A percentile compares a stretch with the other conserved stretches of the same genome.
phyloP scores from a whole-genome alignment of 30 jellyfish, hydroid and myxozoan species.

The Turritopsis dohrnii region DNA sequence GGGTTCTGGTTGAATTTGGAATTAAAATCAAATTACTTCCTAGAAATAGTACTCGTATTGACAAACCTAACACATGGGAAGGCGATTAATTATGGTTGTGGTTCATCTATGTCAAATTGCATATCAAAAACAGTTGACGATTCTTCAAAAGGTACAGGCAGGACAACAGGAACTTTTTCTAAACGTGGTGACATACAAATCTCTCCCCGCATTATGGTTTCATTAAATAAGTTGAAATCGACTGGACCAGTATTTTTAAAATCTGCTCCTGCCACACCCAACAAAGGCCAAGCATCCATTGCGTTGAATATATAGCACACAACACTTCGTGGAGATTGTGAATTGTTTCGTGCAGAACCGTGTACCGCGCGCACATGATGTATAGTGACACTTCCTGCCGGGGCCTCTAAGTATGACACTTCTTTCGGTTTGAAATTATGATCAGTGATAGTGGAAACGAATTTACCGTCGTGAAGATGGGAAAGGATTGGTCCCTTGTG shows the following conservation, averaged over 20 bases:
- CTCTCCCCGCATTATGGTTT: slow-evolving; percentile 51
- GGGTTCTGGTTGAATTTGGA: too few relatives aligned
- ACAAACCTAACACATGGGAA: too few relatives aligned
- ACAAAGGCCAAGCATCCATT: slow-evolving; percentile 84
- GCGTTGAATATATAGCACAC: slow-evolving; percentile 54
- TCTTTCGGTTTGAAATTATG: slow-evolving; percentile 36
- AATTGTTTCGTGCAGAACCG: slow-evolving; percentile 64
- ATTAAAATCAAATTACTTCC: too few relatives aligned
- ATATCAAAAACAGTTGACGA: slow-evolving; percentile 37
- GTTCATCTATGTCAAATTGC: slow-evolving; percentile 24
- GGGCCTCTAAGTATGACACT: slow-evolving; percentile 49
- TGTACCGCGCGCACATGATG: slow-evolving; percentile 63
- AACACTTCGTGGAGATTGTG: slow-evolving; percentile 43
- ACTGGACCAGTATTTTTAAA: slow-evolving; percentile 53
- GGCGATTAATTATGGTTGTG: slow-evolving; percentile 20
- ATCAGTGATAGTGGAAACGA: slow-evolving; percentile 49
- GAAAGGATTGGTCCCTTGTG: slow-evolving; percentile 64
- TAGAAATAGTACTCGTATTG: too few relatives aligned
- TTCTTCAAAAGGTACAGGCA: slow-evolving; percentile 50
- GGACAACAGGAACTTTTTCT: slow-evolving; percentile 47
- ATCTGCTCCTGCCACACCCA: slow-evolving; percentile 69
- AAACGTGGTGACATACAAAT: slow-evolving; percentile 48
- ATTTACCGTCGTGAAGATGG: slow-evolving; percentile 30
- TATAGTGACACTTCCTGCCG: slow-evolving; percentile 65
- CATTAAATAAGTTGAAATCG: slow-evolving; percentile 45